Conservation (phyloP, 1,140 invertebrate genomes). For the Micrasema longulum region DNA sequence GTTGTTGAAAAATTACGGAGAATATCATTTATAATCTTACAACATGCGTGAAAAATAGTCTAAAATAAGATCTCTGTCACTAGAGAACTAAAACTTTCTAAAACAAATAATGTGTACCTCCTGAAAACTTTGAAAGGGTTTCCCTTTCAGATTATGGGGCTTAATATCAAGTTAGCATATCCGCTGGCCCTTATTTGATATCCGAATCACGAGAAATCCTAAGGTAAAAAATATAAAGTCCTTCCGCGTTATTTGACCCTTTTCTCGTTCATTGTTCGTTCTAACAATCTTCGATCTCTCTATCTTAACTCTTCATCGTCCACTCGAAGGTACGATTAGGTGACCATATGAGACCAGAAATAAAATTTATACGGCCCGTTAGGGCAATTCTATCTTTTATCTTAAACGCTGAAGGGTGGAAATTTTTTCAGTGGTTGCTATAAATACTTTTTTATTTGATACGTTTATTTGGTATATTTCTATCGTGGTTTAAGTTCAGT, state of each 20-base stretch:
- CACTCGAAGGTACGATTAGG: background rate
- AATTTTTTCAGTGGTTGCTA: too few relatives aligned
- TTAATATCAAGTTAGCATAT: slow-evolving; percentile 15
- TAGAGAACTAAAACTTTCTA: too few relatives aligned
- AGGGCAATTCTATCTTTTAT: background rate
- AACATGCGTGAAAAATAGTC: too few relatives aligned
- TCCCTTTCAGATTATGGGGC: background rate
- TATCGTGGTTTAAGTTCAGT: too few relatives aligned
- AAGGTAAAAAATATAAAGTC: slow-evolving; percentile 29
- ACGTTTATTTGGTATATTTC: too few relatives aligned
- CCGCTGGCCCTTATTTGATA: slow-evolving; percentile 4
- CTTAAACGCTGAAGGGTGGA: background rate
- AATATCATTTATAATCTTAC: too few relatives aligned
- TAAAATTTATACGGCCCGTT: slow-evolving; percentile 22
- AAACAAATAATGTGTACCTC: too few relatives aligned
- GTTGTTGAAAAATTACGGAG: too few relatives aligned
- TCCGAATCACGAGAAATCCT: slow-evolving; percentile 4
- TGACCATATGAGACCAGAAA: slow-evolving; percentile 33
- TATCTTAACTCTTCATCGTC: background rate
- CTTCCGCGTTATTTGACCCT: slow-evolving; percentile 14
- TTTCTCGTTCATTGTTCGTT: slow-evolving; percentile 3
- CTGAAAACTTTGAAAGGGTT: too few relatives aligned
- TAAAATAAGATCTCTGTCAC: too few relatives aligned
- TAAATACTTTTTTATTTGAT: too few relatives aligned
- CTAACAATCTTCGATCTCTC: slow-evolving; percentile 23